Conservation (phyloP, 1,140 invertebrate species). For the Cylas formicarius region DNA sequence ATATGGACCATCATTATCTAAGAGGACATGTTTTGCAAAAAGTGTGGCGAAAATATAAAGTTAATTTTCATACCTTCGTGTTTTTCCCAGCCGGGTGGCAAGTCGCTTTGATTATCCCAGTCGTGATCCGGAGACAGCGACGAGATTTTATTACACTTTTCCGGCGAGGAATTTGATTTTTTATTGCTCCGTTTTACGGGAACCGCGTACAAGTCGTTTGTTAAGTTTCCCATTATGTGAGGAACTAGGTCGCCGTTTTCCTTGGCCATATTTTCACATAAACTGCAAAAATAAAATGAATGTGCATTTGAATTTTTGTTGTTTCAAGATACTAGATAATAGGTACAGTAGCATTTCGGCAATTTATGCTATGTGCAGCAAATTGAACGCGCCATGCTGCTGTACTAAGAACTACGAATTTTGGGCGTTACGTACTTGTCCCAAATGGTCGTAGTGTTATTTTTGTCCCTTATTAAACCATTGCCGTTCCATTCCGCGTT, state of each 20-base stretch:
- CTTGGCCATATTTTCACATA: conserved; percentile 48
- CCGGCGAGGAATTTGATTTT: conserved; percentile 40
- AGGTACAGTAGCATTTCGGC: conserved; percentile 22
- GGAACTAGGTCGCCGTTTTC: conserved; percentile 50
- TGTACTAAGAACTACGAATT: conserved; percentile 8
- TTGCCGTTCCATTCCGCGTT: conserved; percentile 37
- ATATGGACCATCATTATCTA: conserved; percentile 88
- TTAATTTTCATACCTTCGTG: conserved; percentile 65
- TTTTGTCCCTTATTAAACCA: conserved; percentile 32
- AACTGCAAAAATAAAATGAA: conserved; percentile 43
- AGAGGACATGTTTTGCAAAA: conserved; percentile 22
- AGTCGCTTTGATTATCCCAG: conserved; percentile 43
- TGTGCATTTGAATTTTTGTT: background rate
- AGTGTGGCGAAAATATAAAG: background rate
- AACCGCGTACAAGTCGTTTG: conserved; percentile 68
- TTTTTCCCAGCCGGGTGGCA: conserved; percentile 87
- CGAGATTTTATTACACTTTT: conserved; percentile 28
- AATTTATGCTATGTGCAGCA: too few species aligned
- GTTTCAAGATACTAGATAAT: background rate
- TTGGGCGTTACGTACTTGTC: conserved; percentile 34
- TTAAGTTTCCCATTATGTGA: conserved; percentile 60
- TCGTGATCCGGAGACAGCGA: conserved; percentile 44
- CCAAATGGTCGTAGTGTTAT: conserved; percentile 31
- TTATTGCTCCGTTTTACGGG: conserved; percentile 57
- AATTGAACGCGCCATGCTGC: conserved; percentile 23